phyloP scores from a whole-genome alignment of 2,888 invertebrate genomes.

The Acrobasis consociella region DNA sequence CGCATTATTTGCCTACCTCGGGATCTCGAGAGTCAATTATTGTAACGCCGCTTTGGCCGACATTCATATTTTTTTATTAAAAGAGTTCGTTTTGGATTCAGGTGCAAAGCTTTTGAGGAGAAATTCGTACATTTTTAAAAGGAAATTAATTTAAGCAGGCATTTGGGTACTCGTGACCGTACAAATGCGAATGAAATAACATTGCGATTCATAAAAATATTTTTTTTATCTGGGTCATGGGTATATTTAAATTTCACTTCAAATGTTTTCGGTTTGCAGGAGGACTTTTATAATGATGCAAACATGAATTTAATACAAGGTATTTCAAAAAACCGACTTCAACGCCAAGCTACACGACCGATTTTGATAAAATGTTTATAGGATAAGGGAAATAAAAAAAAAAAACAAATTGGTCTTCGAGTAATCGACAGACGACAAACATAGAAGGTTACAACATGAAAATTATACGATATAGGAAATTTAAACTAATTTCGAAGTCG shows the following conservation, averaged over 20 bases:
- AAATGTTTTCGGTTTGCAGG: background rate
- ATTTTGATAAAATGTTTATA: too few relatives aligned
- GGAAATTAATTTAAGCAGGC: slow-evolving; percentile 13
- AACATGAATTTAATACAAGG: background rate
- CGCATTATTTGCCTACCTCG: slow-evolving; percentile 47
- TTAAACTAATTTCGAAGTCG: too few relatives aligned
- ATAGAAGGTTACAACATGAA: too few relatives aligned
- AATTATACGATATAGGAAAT: too few relatives aligned
- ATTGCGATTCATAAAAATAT: background rate
- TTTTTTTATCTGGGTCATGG: background rate
- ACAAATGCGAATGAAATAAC: slow-evolving; percentile 3
- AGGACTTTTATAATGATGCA: background rate
- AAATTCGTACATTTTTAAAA: background rate
- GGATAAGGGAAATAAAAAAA: too few relatives aligned
- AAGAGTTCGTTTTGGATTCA: background rate
- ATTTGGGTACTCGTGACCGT: background rate
- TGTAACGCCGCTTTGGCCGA: slow-evolving; percentile 29
- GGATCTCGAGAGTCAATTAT: slow-evolving; percentile 41
- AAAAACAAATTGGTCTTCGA: too few relatives aligned
- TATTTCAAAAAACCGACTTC: too few relatives aligned
- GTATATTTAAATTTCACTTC: background rate
- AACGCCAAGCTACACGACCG: too few relatives aligned
- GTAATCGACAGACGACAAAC: too few relatives aligned
- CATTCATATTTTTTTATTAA: slow-evolving; percentile 1
- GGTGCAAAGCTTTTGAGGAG: background rate